phyloP scores from a whole-genome alignment of 2,888 invertebrate species.

The Iselma pallidipennis region DNA sequence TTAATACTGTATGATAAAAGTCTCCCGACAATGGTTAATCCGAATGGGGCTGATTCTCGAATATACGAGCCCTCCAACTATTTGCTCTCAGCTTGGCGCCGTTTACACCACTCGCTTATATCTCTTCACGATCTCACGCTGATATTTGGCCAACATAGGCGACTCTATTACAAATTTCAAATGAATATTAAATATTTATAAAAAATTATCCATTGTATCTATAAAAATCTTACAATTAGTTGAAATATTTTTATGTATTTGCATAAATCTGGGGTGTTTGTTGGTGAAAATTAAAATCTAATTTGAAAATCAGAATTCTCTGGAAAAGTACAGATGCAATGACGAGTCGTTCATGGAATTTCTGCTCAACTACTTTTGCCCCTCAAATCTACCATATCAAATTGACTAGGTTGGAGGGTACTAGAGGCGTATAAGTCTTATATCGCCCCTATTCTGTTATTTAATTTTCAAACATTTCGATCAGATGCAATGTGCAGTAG shows the following conservation, averaged over 20 bases:
- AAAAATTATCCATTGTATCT: too few relatives aligned
- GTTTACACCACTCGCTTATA: conserved; percentile 45
- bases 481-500: neutral
- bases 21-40: conserved; percentile 46
- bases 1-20: conserved; percentile 41
- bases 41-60: conserved; percentile 42
- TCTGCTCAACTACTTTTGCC: conserved; percentile 27
- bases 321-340: neutral
- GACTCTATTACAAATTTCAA: neutral
- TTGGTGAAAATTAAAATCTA: too few relatives aligned
- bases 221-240: too few relatives aligned
- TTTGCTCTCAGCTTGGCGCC: conserved; percentile 50
- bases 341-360: neutral
- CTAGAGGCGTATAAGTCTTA: conserved; percentile 30
- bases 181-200: neutral
- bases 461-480: conserved; percentile 35
- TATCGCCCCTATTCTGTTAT: conserved; percentile 39
- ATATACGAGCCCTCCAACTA: conserved; percentile 42
- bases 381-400: conserved; percentile 42
- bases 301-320: too few relatives aligned
- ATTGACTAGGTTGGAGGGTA: conserved; percentile 39
- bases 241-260: too few relatives aligned
- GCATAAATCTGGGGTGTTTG: too few relatives aligned
- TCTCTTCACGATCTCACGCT: conserved; percentile 43
- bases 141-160: conserved; percentile 25